Conservation (phyloP, 1,140 invertebrate species). For the Acromyrmex echinatior region DNA sequence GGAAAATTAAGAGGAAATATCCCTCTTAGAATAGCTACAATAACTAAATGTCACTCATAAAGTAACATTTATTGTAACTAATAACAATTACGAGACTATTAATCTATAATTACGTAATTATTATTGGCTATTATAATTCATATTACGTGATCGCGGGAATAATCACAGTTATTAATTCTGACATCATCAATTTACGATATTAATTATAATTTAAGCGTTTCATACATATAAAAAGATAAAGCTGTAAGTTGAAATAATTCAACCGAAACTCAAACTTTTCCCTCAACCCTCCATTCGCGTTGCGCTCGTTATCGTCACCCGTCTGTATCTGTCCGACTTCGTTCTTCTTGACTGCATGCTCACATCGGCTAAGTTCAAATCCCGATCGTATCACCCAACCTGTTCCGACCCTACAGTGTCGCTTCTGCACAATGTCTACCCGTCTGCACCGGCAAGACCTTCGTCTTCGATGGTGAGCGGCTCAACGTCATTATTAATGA, state of each 20-base stretch:
- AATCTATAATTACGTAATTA: neutral
- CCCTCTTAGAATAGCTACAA: neutral
- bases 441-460: conserved; percentile 37
- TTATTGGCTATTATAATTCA: neutral
- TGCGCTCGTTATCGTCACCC: conserved; percentile 20
- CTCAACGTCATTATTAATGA: conserved; percentile 80
- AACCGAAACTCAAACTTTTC: neutral
- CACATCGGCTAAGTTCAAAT: neutral
- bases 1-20: neutral
- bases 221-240: neutral
- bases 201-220: conserved; percentile 10
- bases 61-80: neutral
- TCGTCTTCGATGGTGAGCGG: conserved; percentile 55
- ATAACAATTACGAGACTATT: neutral
- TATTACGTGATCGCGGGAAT: neutral
- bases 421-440: neutral
- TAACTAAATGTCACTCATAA: neutral
- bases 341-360: conserved; percentile 31
- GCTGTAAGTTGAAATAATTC: neutral
- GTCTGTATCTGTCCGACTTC: conserved; percentile 20
- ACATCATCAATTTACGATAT: conserved; percentile 1
- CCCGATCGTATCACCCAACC: conserved; percentile 24
- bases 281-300: neutral
- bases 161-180: neutral
- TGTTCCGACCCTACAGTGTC: conserved; percentile 13